Base-by-base conservation (phyloP, 92 coral and sea anemone species). In the Parazoanthus atlanticus region DNA sequence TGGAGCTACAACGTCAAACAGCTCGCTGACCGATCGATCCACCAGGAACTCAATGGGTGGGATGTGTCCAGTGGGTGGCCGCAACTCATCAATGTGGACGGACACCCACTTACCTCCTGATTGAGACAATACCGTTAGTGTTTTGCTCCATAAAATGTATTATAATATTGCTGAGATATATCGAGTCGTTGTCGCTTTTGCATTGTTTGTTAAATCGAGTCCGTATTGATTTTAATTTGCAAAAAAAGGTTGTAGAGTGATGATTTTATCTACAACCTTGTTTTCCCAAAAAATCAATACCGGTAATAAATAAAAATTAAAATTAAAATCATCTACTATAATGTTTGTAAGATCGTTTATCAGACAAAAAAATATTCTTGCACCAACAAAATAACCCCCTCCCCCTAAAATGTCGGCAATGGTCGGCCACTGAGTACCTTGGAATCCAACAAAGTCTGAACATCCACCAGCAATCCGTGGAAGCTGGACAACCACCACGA, bases 21-120 rank as follows among this genome's bases (percentile, higher is more conserved):
- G 72, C 69, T 91, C 94, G 66, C 98, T 95, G 23, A 95, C 90
- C 25, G 96, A 91, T 66, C 95, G 91, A 84, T 92, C 93, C 76
- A 92, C 91, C 41, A 95, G 90, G 49, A 84, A 90, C 81, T 93
- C 93, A 67, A 93, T 87, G 65, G 52, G 52, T 46, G 52, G 52
- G 52, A 46, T 46, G 52, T 46, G 52, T 46, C 52, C 52, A 46
- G 52, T 46, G 52, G 96, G 93, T 19, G 93, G 89, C 12, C 90
- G 93, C 19, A 94, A 93, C 86, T 94, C 58, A 13, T 52, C 58
- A 15, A 52, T 11, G 58, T 52, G 58, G 58, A 52, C 58, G 19
- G 58, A 52, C 98, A 86, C 43, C 98, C 96, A 93, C 17, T 84
- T 88, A 33, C 95, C 94, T 3, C 98, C 77, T 73, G 8, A 23